Evolutionary conservation across 2,888 invertebrate genomes (phyloP).

Genomic region (Microctonus brassicae): DNA sequence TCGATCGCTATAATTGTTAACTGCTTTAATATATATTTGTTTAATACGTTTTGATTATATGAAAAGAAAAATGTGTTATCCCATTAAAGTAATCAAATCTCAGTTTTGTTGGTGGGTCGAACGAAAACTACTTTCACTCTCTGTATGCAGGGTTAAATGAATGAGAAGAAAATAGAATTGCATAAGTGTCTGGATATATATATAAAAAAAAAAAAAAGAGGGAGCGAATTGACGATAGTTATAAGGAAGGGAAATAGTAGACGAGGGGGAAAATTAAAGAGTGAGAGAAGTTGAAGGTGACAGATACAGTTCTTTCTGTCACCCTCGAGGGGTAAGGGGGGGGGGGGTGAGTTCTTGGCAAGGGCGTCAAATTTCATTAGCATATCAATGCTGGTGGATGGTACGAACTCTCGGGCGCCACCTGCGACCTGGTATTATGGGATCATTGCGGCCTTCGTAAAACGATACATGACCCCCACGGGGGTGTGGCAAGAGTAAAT

Average conservation of each 20-base stretch:
- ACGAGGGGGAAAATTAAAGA: slow-evolving; percentile 2
- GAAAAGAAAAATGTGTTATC: slow-evolving; percentile 54
- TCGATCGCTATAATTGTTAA: background rate
- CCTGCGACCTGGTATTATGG: slow-evolving; percentile 67
- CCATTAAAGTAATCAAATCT: slow-evolving; percentile 65
- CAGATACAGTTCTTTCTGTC: slow-evolving; percentile 33
- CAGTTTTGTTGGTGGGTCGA: slow-evolving; percentile 50
- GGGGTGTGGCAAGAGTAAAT: slow-evolving; percentile 40
- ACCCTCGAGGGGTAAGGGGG: background rate
- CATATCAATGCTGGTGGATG: slow-evolving; percentile 70
- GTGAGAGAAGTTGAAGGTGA: slow-evolving; percentile 29
- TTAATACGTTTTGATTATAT: background rate
- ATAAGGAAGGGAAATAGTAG: background rate
- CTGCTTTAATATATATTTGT: background rate
- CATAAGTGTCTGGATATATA: slow-evolving; percentile 35
- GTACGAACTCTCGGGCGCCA: slow-evolving; percentile 63
- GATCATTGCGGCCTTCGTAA: slow-evolving; percentile 54
- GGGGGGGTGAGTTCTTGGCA: slow-evolving; percentile 40
- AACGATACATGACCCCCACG: slow-evolving; percentile 20
- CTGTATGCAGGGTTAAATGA: slow-evolving; percentile 54
- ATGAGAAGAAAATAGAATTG: slow-evolving; percentile 49
- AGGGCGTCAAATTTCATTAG: slow-evolving; percentile 70
- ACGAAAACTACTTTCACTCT: slow-evolving; percentile 39
- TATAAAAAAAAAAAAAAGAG: slow-evolving; percentile 36
- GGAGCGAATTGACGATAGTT: slow-evolving; percentile 8